Evolutionary conservation across 1,140 invertebrate species (phyloP).

Genomic region (Pseudomyrmex dendroicus): DNA sequence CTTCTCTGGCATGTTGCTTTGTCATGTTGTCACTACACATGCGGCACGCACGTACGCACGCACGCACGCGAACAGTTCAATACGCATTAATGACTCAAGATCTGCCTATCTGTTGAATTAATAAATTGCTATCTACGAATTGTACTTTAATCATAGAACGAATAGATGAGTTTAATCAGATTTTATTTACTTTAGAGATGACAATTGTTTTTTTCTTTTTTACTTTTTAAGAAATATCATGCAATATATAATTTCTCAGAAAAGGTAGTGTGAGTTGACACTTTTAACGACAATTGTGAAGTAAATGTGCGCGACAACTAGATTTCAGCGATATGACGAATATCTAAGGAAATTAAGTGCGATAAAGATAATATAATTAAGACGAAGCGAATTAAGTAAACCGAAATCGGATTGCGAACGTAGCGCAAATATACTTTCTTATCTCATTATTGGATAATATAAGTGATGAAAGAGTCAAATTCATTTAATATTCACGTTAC

Average conservation of each 20-base stretch:
- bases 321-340: not conserved
- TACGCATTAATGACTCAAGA: constrained; percentile 22
- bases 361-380: not conserved
- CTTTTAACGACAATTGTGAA: not conserved
- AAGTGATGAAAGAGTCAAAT: not conserved
- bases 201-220: not conserved
- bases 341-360: not conserved
- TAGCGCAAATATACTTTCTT: not conserved
- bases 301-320: too few species aligned
- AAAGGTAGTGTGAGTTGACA: not conserved
- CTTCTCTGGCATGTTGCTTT: constrained; percentile 26
- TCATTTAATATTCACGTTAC: not conserved
- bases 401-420: not conserved
- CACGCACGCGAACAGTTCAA: not conserved
- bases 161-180: not conserved
- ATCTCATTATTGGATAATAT: not conserved
- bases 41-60: not conserved
- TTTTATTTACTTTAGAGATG: not conserved
- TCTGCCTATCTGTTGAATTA: constrained; percentile 13
- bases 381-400: not conserved
- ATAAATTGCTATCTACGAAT: constrained; percentile 2
- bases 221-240: not conserved
- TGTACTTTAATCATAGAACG: too few species aligned
- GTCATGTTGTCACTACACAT: constrained; percentile 34
- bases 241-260: not conserved